Percentiles rank a stretch among this genome's conserved stretches.
phyloP scores from a whole-genome alignment of 2,113 vertebrate species.

The Gymnocephalus cernua region DNA sequence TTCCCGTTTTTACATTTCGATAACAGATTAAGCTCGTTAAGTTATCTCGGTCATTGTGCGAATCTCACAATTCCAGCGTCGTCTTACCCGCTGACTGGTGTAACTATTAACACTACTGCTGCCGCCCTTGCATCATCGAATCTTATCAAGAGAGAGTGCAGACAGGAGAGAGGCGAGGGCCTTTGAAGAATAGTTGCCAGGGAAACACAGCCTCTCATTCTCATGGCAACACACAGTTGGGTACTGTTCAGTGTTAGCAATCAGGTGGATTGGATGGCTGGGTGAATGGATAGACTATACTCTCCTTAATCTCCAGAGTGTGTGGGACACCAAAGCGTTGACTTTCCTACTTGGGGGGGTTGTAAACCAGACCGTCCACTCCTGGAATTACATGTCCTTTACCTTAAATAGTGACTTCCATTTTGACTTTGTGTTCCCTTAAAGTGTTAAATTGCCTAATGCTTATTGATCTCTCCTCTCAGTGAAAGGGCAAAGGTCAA shows the following conservation, averaged over 20 bases:
- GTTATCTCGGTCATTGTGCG: neutral
- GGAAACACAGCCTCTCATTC: constrained; percentile 72
- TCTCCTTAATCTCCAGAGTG: constrained; percentile 37
- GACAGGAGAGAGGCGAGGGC: constrained; percentile 51
- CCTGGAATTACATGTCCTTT: constrained; percentile 12
- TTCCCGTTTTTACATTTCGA: neutral
- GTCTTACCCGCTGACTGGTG: constrained; percentile 56
- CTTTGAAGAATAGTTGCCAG: constrained; percentile 74
- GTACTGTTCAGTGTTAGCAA: constrained; percentile 46
- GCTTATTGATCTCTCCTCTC: constrained; percentile 35
- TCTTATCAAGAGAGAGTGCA: constrained; percentile 62
- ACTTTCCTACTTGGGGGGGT: neutral
- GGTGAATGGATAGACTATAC: constrained; percentile 23
- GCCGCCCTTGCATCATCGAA: constrained; percentile 75
- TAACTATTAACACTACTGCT: constrained; percentile 70
- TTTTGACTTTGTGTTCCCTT: constrained; percentile 14
- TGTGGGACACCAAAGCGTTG: constrained; percentile 3
- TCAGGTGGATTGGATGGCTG: constrained; percentile 30
- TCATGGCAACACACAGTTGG: constrained; percentile 53
- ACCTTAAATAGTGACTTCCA: neutral
- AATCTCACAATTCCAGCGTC: neutral
- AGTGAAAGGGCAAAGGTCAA: constrained; percentile 55
- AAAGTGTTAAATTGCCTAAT: constrained; percentile 28
- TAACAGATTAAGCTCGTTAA: constrained; percentile 7
- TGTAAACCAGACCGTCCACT: constrained; percentile 25